Evolutionary conservation across 1,140 invertebrate genomes (phyloP), one percentile per base, ranked within the genome.

Genomic region (Daktulosphaira vitifoliae): DNA sequence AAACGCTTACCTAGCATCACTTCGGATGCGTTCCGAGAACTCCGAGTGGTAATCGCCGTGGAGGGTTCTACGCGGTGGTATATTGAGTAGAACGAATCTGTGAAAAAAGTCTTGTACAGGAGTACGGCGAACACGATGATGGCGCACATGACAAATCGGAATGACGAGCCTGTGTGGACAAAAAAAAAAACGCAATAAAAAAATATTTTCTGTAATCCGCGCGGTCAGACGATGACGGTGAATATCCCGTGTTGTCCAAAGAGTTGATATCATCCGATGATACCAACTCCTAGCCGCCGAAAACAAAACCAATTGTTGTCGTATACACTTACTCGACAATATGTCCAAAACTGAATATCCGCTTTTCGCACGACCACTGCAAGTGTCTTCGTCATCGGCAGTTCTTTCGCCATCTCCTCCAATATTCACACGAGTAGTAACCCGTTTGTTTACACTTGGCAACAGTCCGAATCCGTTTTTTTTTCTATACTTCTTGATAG

Each of bases 271-370:
- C 33, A 13, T 7, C 33, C 33, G 33, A 7, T 37, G 13, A 37
- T 5, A 37, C 13, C 33, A 37, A 37, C 13, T 7, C 33, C 13
- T 13, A 25, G n/a, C 23, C 26, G 20, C 26, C 7, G 7, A 44
- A 25, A 22, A 46, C 26, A 22, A 48, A 11, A 11, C 20, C 20
- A 5, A 25, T 23, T n/a, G n/a, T 11, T 7, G 15, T 20, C n/a
- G 53, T 25, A 26, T 56, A 39, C 6, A 22, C 53, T 59, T 48
- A 62, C 56, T 48, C 16, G 56, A 62, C 25, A 62, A 15, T n/a
- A 62, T 33, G 42, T 62, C 39, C 23, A 38, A 62, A 16, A 62
- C 15, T 25, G 42, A 48, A 33, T 62, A n/a, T n/a, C 38, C 25
- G 8, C 18, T 33, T 46, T 33, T 62, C 25, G 37, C 13, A 16